phyloP scores from a whole-genome alignment of 2,797 vertebrate genomes.

The Parauchenoglanis ngamensis region DNA sequence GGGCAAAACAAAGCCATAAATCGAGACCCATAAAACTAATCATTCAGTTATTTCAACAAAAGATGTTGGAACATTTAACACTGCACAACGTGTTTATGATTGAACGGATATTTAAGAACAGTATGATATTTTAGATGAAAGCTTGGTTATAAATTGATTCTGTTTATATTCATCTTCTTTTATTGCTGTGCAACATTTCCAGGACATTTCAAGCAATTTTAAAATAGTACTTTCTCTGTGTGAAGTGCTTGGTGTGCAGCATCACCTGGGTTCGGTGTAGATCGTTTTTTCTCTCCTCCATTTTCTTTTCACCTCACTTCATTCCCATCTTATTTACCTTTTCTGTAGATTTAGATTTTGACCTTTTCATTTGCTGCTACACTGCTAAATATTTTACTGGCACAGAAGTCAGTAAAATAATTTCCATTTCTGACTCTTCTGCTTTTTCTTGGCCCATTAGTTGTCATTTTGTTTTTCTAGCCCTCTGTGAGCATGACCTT shows the following conservation, averaged over 20 bases:
- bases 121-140: neutral
- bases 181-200: neutral
- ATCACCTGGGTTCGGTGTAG: neutral
- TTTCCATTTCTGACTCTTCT: neutral
- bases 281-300: neutral
- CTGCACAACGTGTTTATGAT: neutral
- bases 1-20: neutral
- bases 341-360: neutral
- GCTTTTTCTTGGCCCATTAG: neutral
- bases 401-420: neutral
- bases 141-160: neutral
- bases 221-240: neutral
- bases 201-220: neutral
- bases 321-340: neutral
- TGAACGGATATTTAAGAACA: neutral
- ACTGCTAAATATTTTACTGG: neutral
- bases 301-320: neutral
- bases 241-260: neutral
- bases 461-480: neutral
- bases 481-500: neutral
- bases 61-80: neutral
- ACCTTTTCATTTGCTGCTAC: neutral
- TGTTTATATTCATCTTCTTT: neutral
- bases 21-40: neutral
- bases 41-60: neutral